Conservation (phyloP, 2,113 vertebrate species). For the Gasterosteus nipponicus region DNA sequence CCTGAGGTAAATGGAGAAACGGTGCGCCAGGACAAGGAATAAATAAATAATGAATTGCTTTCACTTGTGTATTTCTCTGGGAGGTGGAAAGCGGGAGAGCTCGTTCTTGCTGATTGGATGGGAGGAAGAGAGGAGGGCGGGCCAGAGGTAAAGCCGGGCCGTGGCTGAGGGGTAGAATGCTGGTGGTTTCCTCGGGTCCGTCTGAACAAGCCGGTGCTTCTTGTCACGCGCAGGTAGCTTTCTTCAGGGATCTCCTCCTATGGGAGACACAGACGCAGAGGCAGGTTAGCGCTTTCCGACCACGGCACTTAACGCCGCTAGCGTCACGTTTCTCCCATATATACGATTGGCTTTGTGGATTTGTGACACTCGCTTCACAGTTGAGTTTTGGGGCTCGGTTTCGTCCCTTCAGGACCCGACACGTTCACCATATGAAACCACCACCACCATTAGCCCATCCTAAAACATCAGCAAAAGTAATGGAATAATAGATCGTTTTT, state of each 20-base stretch:
- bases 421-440: too few relatives aligned
- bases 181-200: slow-evolving; percentile 54
- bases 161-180: slow-evolving; percentile 29
- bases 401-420: too few relatives aligned
- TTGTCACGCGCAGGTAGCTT: neutral
- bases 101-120: slow-evolving; percentile 22
- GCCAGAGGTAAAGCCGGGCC: slow-evolving; percentile 38
- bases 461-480: neutral
- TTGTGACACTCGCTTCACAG: neutral
- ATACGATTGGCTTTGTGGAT: too few relatives aligned
- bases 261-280: slow-evolving; percentile 5
- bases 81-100: slow-evolving; percentile 60
- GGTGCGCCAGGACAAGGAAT: slow-evolving; percentile 32
- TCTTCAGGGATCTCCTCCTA: slow-evolving; percentile 50
- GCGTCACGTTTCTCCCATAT: too few relatives aligned
- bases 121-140: slow-evolving; percentile 12
- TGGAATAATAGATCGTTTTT: too few relatives aligned
- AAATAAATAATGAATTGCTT: slow-evolving; percentile 18
- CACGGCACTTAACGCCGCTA: neutral
- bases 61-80: slow-evolving; percentile 28
- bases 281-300: slow-evolving; percentile 17
- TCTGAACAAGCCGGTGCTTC: slow-evolving; percentile 6
- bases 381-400: neutral
- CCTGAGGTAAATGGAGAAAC: slow-evolving; percentile 72
- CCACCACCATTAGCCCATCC: too few relatives aligned